Conservation (phyloP, 2,113 vertebrate species). For the Benitochromis conjunctus region DNA sequence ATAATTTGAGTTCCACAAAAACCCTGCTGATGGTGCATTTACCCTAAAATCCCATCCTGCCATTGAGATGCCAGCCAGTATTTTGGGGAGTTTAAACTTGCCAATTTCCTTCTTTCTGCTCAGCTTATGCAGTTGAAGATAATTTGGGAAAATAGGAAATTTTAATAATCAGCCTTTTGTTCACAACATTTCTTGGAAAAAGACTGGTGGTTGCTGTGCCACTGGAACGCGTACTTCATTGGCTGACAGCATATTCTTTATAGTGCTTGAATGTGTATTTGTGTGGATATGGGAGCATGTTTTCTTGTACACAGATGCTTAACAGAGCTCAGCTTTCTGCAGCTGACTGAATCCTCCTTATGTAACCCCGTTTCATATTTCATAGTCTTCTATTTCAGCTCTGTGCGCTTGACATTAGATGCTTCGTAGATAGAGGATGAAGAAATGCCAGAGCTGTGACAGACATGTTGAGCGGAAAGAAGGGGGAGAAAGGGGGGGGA, state of each 20-base stretch:
- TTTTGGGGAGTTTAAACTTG: neutral
- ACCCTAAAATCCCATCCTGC: neutral
- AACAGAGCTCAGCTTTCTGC: constrained; percentile 10
- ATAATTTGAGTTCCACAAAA: neutral
- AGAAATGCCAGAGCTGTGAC: constrained; percentile 14
- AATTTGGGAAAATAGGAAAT: neutral
- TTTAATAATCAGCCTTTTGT: neutral
- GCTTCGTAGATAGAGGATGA: constrained; percentile 1
- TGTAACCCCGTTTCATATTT: constrained; percentile 54
- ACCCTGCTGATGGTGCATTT: neutral
- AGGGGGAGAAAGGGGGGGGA: neutral
- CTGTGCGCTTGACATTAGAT: constrained; percentile 1
- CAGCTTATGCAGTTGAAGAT: neutral
- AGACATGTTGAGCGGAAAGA: neutral
- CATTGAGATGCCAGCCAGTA: neutral
- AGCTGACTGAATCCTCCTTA: constrained; percentile 26
- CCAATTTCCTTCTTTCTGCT: neutral
- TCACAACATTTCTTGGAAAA: neutral
- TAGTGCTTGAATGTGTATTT: neutral
- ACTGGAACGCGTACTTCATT: neutral
- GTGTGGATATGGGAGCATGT: neutral
- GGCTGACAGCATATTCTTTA: neutral
- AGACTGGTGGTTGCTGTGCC: neutral
- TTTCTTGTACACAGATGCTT: constrained; percentile 32
- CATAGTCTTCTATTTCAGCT: constrained; percentile 37